These are phyloP conservation scores for Clusia tigrina DNA, from an alignment of 2,888 invertebrate species.

Conservation along the genomic window DNA sequence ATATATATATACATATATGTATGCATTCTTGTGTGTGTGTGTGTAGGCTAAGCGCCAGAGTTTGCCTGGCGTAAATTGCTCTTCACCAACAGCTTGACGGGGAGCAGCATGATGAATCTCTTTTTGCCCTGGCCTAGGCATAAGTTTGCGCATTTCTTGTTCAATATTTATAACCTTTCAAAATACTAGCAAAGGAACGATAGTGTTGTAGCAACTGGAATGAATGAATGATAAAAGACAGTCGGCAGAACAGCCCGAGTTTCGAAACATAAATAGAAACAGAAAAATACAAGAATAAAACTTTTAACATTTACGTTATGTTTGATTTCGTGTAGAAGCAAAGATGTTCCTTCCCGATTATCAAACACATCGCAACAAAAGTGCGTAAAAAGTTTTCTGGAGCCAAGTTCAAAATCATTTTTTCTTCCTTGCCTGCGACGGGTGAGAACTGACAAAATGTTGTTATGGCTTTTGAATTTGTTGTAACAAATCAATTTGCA, in stretches of 20 bases:
- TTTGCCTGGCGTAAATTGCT: background rate
- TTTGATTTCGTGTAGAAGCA: background rate
- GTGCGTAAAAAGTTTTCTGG: conserved; percentile 1
- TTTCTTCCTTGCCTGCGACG: background rate
- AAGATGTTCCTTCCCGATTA: background rate
- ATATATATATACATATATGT: too few species aligned
- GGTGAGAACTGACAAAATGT: background rate
- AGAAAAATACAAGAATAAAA: background rate
- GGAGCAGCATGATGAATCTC: conserved; percentile 3
- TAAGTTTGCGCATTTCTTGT: conserved; percentile 3
- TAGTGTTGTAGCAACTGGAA: too few species aligned
- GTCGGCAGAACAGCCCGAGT: too few species aligned
- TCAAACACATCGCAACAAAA: background rate
- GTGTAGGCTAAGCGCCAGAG: too few species aligned
- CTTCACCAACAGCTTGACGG: background rate
- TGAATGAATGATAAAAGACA: too few species aligned
- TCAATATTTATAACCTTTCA: background rate
- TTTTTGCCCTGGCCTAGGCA: background rate
- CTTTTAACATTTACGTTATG: conserved; percentile 1
- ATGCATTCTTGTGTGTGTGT: too few species aligned
- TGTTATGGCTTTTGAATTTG: conserved; percentile 5
- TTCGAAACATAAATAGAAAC: background rate
- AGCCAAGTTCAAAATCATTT: background rate
- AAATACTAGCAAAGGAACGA: background rate
- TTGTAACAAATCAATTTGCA: conserved; percentile 9